Evolutionary conservation across 1,140 invertebrate genomes (phyloP).

Genomic region (Drosophila mayri): DNA sequence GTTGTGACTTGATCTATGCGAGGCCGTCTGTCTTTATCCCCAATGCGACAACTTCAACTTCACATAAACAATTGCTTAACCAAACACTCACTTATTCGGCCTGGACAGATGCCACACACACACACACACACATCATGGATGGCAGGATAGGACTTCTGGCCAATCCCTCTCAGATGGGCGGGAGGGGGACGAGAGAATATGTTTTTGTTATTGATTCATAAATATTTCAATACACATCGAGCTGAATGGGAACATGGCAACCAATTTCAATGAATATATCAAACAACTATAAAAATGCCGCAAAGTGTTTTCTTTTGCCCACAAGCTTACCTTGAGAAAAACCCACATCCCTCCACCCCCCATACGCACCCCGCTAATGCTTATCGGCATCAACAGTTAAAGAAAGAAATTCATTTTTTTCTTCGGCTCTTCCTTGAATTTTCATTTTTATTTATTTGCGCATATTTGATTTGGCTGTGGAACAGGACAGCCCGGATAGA

Average conservation of each 20-base stretch:
- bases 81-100: slow-evolving; percentile 64
- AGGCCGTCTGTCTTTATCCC: slow-evolving; percentile 37
- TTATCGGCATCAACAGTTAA: slow-evolving; percentile 77
- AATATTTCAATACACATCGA: slow-evolving; percentile 79
- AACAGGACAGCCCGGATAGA: not conserved
- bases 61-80: slow-evolving; percentile 78
- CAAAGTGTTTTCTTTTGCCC: slow-evolving; percentile 75
- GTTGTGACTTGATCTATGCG: slow-evolving; percentile 40
- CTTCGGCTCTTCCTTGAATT: slow-evolving; percentile 62
- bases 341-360: too few relatives aligned
- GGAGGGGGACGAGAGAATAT: too few relatives aligned
- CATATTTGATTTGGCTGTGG: slow-evolving; percentile 73
- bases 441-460: slow-evolving; percentile 83
- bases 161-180: not conserved
- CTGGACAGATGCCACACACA: slow-evolving; percentile 47
- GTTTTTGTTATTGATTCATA: slow-evolving; percentile 82
- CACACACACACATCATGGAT: slow-evolving; percentile 1
- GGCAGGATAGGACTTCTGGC: slow-evolving; percentile 1
- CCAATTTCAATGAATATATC: slow-evolving; percentile 83
- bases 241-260: slow-evolving; percentile 41
- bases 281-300: slow-evolving; percentile 82
- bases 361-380: slow-evolving; percentile 54
- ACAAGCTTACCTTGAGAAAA: slow-evolving; percentile 62
- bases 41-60: slow-evolving; percentile 60
- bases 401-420: slow-evolving; percentile 60